Conservation (phyloP, 2,797 vertebrate genomes). For the Simalia tracyae region DNA sequence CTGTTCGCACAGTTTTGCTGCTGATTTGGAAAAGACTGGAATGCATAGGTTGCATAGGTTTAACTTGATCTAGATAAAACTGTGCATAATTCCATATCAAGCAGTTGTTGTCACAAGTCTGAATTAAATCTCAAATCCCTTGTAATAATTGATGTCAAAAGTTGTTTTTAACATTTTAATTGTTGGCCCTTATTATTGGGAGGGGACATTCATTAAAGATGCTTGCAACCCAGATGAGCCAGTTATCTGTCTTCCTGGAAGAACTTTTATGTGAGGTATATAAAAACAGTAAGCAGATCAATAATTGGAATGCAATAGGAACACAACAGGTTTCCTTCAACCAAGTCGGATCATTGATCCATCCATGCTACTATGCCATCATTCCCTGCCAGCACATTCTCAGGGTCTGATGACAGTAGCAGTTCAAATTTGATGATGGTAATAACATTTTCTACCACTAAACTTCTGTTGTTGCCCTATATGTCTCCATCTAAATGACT, state of each 20-base stretch:
- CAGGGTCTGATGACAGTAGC: background rate
- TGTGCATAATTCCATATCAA: background rate
- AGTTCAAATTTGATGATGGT: background rate
- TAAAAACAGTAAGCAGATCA: background rate
- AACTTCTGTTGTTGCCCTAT: background rate
- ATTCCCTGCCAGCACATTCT: background rate
- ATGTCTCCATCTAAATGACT: background rate
- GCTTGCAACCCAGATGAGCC: background rate
- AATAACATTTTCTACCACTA: background rate
- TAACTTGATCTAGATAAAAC: background rate
- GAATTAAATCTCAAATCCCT: background rate
- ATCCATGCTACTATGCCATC: background rate
- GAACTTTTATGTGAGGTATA: background rate
- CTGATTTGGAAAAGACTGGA: background rate
- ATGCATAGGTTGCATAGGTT: too few species aligned
- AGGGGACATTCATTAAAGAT: background rate
- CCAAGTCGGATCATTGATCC: background rate
- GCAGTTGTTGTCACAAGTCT: background rate
- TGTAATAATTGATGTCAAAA: background rate
- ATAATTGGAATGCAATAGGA: background rate
- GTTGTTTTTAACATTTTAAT: background rate
- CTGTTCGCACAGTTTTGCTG: background rate
- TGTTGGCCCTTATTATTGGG: background rate
- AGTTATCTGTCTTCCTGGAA: background rate
- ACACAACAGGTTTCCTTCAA: background rate